Evolutionary conservation across 2,113 vertebrate genomes (phyloP), one percentile per base, ranked within the genome.

Genomic region (Gasterosteus aculeatus): DNA sequence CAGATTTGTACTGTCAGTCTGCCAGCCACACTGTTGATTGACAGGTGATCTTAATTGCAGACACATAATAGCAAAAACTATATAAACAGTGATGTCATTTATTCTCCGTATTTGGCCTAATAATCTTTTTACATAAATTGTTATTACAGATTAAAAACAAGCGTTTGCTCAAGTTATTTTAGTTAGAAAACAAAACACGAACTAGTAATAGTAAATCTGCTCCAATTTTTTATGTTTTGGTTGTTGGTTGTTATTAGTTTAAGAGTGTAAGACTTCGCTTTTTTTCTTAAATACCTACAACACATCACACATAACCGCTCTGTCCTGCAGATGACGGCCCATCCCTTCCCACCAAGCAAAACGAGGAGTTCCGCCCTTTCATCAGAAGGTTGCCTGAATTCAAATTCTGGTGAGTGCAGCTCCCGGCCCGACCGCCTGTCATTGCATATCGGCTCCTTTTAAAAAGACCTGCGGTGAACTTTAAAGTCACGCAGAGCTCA

Each of bases 301-400:
- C 2, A 26, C 14, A 29, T 86, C 38, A 54, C n/a, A 1, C 7
- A 4, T 70, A 39, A 76, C 56, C 22, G 49, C 7, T 67, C 29
- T 86, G 4, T 56, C 11, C 29, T 76, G 16, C 84, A 99, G 98
- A 99, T 82, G 98, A 99, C 0, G 98, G 98, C 46, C 98, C 98
- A 77, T 94, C 96, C 29, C 93, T 99, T 83, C 98, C 98, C 0
- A 99, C 98, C 86, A 97, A 97, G 90, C 98, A 99, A 93, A 99
- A 99, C 0, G 98, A 99, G 88, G 98, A 99, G 88, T 99, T 99
- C 79, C 96, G 98, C 71, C 98, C 98, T 65, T 99, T 99, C 93
- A 99, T 99, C 82, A 95, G 98, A 83, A 95, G 98, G 93, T 96
- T 99, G 81, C 98, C 98, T 65, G 98, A 99, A 92, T 99, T 99